phyloP scores from a whole-genome alignment of 2,113 vertebrate species.

The Copsychus sechellarum region DNA sequence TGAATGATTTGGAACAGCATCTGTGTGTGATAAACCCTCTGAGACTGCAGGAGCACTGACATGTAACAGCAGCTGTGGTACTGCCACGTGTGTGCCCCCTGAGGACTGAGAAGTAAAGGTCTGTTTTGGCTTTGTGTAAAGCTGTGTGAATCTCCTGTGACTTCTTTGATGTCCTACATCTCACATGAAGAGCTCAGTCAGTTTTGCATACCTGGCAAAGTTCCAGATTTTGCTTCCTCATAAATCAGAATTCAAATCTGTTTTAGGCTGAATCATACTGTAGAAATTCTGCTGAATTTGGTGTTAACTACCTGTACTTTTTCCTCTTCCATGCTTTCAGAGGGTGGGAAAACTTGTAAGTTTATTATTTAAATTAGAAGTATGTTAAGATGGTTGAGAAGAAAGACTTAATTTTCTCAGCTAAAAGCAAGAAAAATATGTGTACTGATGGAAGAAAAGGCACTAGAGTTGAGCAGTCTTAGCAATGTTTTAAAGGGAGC shows the following conservation, averaged over 20 bases:
- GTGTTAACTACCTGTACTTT: conserved; percentile 53
- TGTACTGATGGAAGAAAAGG: neutral
- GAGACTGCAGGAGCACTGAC: neutral
- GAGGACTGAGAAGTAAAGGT: neutral
- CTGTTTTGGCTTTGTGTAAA: neutral
- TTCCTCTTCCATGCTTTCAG: conserved; percentile 69
- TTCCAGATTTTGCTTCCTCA: neutral
- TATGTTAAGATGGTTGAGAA: conserved; percentile 41
- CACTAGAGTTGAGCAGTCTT: neutral
- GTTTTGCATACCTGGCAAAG: neutral
- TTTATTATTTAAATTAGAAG: conserved; percentile 41
- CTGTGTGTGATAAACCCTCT: neutral
- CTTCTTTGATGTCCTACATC: neutral
- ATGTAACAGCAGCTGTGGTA: neutral
- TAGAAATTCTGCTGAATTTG: conserved; percentile 40
- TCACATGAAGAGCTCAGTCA: neutral
- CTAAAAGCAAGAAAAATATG: neutral
- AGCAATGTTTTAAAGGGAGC: neutral
- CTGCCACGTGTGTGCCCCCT: neutral
- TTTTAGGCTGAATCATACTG: neutral
- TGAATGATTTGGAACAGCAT: neutral
- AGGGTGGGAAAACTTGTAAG: conserved; percentile 72
- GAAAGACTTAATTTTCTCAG: neutral
- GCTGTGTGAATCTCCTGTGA: neutral
- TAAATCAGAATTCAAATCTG: neutral